Percentiles rank a stretch among this genome's conserved stretches.
These are phyloP conservation scores for Arbacia lixula DNA, from an alignment of 53 echinoderm and acorn worm species.

Conservation along the genomic window DNA sequence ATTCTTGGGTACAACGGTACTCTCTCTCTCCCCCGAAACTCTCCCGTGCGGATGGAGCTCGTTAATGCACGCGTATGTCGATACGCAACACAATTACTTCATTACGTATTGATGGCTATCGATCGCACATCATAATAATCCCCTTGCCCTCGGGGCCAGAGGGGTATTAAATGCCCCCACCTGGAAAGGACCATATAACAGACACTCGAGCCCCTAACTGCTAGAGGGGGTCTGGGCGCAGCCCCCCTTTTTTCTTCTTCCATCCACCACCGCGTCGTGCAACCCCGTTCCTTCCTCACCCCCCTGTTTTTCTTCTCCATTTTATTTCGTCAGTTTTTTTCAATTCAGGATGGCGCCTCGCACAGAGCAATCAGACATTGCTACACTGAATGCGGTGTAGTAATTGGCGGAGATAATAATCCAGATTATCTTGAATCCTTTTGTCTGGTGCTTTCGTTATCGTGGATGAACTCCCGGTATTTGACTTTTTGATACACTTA, in stretches of 20 bases:
- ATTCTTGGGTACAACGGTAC: background rate
- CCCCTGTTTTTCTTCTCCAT: background rate
- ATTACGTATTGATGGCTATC: slow-evolving; percentile 49
- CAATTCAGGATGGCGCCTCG: too few species aligned
- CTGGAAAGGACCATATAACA: background rate
- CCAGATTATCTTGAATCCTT: too few species aligned
- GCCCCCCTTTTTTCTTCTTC: too few species aligned
- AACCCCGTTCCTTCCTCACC: too few species aligned
- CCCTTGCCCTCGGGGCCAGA: slow-evolving; percentile 5
- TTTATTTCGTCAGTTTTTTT: background rate
- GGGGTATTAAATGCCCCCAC: slow-evolving; percentile 35
- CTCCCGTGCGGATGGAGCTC: too few species aligned
- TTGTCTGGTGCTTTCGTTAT: too few species aligned
- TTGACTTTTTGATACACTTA: too few species aligned
- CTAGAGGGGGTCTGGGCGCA: slow-evolving; percentile 1
- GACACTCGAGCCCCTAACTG: slow-evolving; percentile 13
- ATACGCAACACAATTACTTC: slow-evolving; percentile 53
- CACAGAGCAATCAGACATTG: too few species aligned
- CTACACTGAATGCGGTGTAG: too few species aligned
- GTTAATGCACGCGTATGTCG: slow-evolving; percentile 20
- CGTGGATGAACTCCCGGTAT: too few species aligned
- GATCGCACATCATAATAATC: slow-evolving; percentile 42
- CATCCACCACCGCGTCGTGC: too few species aligned
- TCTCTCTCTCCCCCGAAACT: background rate
- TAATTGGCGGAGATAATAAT: too few species aligned